A percentile compares a stretch with the other conserved stretches of the same genome.
Evolutionary conservation across 2,113 vertebrate species (phyloP).

Genomic region (Caretta caretta): DNA sequence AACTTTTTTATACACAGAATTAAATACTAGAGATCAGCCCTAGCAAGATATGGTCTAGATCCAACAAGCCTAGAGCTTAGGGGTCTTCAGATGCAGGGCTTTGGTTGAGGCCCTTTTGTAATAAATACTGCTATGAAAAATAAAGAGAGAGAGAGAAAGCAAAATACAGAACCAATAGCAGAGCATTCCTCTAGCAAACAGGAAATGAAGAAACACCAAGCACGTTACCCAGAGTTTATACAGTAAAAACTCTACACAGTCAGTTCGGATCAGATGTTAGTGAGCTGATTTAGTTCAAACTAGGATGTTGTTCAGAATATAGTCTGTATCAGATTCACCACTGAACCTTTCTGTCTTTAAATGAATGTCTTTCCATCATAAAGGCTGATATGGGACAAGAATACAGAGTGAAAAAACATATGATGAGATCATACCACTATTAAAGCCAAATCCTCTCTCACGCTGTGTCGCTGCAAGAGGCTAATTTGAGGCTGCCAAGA

Average conservation of each 20-base stretch:
- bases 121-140: not conserved
- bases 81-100: not conserved
- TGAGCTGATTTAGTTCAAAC: not conserved
- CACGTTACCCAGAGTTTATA: not conserved
- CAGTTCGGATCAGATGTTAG: not conserved
- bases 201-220: slow-evolving; percentile 9
- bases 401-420: not conserved
- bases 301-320: not conserved
- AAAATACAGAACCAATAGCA: slow-evolving; percentile 17
- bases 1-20: not conserved
- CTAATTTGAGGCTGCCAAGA: slow-evolving; percentile 34
- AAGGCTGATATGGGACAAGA: not conserved
- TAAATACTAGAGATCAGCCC: not conserved
- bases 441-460: slow-evolving; percentile 40
- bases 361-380: slow-evolving; percentile 7
- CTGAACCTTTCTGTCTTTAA: slow-evolving; percentile 18
- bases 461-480: slow-evolving; percentile 12
- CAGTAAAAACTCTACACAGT: rapidly evolving
- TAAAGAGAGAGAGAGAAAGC: not conserved
- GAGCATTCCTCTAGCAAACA: slow-evolving; percentile 28
- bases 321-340: not conserved
- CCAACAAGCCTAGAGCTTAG: not conserved
- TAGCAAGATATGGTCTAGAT: not conserved
- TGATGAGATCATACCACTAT: slow-evolving; percentile 48
- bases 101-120: not conserved